These are phyloP conservation scores for Tiliacea citrago DNA, from an alignment of 2,888 invertebrate species.

Conservation along the genomic window DNA sequence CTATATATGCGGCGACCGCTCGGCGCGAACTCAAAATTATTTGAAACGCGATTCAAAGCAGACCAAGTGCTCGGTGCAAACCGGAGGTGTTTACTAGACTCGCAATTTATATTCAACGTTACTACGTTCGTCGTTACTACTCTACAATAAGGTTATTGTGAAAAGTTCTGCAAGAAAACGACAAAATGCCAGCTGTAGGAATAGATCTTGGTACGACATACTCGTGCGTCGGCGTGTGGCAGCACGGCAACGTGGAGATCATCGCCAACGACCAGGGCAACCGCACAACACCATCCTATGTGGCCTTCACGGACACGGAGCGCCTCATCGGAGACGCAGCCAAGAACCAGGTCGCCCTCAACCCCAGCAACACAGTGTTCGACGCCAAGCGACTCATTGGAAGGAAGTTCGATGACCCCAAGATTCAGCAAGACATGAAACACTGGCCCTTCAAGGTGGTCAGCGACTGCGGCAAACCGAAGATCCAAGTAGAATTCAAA, in stretches of 20 bases:
- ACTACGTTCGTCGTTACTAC: conserved; percentile 19
- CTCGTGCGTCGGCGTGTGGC: conserved; percentile 90
- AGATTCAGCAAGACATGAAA: conserved; percentile 95
- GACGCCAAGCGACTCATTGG: conserved; percentile 96
- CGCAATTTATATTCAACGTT: conserved; percentile 28
- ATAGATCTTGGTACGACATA: conserved; percentile 91
- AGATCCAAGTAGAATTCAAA: conserved; percentile 92
- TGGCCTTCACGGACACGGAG: conserved; percentile 93
- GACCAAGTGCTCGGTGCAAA: conserved; percentile 76
- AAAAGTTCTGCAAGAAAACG: conserved; percentile 55
- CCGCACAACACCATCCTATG: conserved; percentile 94
- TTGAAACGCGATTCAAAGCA: conserved; percentile 80
- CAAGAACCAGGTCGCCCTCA: conserved; percentile 93
- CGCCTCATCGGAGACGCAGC: conserved; percentile 93
- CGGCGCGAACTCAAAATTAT: conserved; percentile 81
- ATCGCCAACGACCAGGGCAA: conserved; percentile 93
- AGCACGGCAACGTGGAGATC: conserved; percentile 94
- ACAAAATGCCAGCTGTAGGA: conserved; percentile 89
- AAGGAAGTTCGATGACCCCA: conserved; percentile 93
- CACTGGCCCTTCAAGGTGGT: conserved; percentile 96
- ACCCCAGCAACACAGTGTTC: conserved; percentile 94
- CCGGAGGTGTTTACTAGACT: conserved; percentile 70
- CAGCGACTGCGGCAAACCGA: conserved; percentile 92
- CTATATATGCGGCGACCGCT: conserved; percentile 74
- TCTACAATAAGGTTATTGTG: conserved; percentile 37